Evolutionary conservation across 2,797 vertebrate genomes (phyloP).

Genomic region (Arnoldichthys spilopterus): DNA sequence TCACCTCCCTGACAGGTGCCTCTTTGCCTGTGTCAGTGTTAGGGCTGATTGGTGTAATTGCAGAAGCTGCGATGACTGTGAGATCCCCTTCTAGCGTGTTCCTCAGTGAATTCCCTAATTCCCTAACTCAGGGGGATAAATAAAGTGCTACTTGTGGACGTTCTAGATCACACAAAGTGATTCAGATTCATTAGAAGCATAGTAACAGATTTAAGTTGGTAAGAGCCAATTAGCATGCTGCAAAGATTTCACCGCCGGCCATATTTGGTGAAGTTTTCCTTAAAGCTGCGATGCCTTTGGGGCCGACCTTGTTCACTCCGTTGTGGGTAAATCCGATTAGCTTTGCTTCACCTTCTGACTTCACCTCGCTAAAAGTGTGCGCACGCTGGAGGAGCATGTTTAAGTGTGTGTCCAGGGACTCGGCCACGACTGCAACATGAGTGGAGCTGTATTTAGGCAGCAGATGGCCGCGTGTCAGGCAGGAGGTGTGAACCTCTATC

Average conservation of each 20-base stretch:
- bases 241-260: background rate
- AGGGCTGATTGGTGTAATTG: no score
- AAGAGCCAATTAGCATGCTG: background rate
- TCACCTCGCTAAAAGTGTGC: background rate
- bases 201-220: background rate
- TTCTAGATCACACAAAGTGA: no score
- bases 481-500: constrained; percentile 45
- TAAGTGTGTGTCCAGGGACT: constrained; percentile 31
- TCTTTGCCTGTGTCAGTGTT: no score
- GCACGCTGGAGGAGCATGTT: constrained; percentile 11
- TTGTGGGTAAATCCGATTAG: background rate
- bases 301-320: background rate
- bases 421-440: constrained; percentile 16
- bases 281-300: background rate
- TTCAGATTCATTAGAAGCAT: no score
- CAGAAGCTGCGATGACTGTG: no score
- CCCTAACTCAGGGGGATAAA: no score
- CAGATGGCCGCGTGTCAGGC: constrained; percentile 56
- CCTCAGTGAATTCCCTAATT: no score
- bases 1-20: no score
- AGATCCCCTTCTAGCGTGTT: no score
- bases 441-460: constrained; percentile 37
- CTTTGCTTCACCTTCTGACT: background rate
- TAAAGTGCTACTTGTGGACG: no score
- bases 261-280: background rate